These are phyloP conservation scores for Alligator sinensis DNA, from an alignment of 2,113 vertebrate genomes.

Conservation along the genomic window DNA sequence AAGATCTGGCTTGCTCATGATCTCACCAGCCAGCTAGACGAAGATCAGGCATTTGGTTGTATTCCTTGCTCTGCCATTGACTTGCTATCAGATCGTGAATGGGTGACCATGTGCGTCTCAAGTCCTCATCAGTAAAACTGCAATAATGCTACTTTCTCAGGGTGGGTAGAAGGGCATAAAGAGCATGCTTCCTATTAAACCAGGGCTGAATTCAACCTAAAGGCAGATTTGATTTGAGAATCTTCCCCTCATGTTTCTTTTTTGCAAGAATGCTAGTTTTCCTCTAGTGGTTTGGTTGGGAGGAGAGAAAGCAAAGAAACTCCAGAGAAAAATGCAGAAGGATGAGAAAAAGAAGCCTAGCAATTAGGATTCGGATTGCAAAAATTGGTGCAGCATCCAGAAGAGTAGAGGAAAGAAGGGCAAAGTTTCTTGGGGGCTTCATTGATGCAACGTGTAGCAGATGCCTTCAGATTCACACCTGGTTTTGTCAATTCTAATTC, in stretches of 20 bases:
- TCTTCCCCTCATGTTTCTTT: neutral
- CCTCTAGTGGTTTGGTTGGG: neutral
- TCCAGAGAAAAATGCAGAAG: neutral
- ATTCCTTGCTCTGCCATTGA: neutral
- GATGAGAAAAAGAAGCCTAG: slow-evolving; percentile 7
- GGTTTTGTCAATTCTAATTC: slow-evolving; percentile 77
- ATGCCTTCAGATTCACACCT: slow-evolving; percentile 72
- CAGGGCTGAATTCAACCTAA: neutral
- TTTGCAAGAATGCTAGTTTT: neutral
- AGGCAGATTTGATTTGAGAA: neutral
- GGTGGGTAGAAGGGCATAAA: neutral
- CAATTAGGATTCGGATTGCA: slow-evolving; percentile 44
- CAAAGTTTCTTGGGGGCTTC: slow-evolving; percentile 71
- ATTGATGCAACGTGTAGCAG: slow-evolving; percentile 71
- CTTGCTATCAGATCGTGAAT: neutral
- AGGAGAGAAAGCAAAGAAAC: slow-evolving; percentile 50
- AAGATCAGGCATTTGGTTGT: too few species aligned
- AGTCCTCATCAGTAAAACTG: neutral
- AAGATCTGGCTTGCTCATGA: neutral
- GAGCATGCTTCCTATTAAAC: neutral
- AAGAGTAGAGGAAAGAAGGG: slow-evolving; percentile 54
- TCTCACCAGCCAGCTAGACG: neutral
- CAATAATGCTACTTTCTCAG: neutral
- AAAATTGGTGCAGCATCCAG: slow-evolving; percentile 40
- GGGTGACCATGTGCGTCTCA: neutral